These are phyloP conservation scores for Dermatemys mawii DNA, from an alignment of 2,113 vertebrate genomes.

Conservation along the genomic window DNA sequence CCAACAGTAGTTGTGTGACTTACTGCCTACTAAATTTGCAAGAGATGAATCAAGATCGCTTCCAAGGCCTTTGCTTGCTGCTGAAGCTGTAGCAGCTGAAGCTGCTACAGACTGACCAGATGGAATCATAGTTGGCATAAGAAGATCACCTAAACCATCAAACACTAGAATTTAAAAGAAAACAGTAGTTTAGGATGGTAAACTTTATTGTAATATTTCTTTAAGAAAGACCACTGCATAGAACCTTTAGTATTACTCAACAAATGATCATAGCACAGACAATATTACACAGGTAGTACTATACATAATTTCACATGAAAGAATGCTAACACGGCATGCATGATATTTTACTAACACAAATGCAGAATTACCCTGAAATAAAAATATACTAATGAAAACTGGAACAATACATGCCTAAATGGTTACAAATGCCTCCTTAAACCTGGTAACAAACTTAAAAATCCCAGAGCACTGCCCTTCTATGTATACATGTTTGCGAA, in stretches of 20 bases:
- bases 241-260: not conserved
- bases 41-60: constrained; percentile 96
- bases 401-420: constrained; percentile 38
- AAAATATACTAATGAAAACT: constrained; percentile 12
- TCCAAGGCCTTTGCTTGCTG: constrained; percentile 87
- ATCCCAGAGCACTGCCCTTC: not conserved
- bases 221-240: not conserved
- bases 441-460: not conserved
- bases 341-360: constrained; percentile 9
- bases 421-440: not conserved
- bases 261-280: constrained; percentile 32
- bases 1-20: constrained; percentile 70
- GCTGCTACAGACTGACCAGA: constrained; percentile 85
- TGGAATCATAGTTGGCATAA: constrained; percentile 94
- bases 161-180: constrained; percentile 86
- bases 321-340: constrained; percentile 69
- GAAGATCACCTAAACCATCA: constrained; percentile 95
- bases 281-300: constrained; percentile 16
- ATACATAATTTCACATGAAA: constrained; percentile 49
- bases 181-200: constrained; percentile 34
- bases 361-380: constrained; percentile 19
- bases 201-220: not conserved
- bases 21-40: constrained; percentile 97
- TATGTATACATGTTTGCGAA: not conserved
- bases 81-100: constrained; percentile 72